phyloP scores from a whole-genome alignment of 2,888 invertebrate genomes.

The Sylvicola cinctus region DNA sequence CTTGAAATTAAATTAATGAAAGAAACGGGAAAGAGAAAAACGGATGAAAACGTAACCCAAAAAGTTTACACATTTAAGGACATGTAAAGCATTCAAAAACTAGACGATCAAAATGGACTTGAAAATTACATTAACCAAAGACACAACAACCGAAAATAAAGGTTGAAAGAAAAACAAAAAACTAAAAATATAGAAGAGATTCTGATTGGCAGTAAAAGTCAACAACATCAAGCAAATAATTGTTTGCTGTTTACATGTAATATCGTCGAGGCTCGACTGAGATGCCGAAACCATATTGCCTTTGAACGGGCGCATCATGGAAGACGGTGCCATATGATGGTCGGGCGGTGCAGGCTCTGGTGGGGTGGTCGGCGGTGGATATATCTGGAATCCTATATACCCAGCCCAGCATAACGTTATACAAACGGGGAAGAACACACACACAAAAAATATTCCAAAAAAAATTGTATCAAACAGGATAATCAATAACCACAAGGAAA shows the following conservation, averaged over 20 bases:
- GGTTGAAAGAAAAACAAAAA: constrained; percentile 6
- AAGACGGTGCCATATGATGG: constrained; percentile 38
- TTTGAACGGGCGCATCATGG: constrained; percentile 28
- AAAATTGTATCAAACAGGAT: not conserved
- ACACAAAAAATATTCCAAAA: not conserved
- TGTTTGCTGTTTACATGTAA: constrained; percentile 31
- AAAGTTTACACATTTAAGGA: not conserved
- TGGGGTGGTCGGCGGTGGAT: constrained; percentile 65
- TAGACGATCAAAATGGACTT: constrained; percentile 6
- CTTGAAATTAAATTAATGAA: constrained; percentile 1
- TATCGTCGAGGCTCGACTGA: constrained; percentile 43
- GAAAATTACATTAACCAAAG: not conserved
- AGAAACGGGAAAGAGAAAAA: not conserved
- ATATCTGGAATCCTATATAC: constrained; percentile 58
- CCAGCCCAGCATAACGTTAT: not conserved
- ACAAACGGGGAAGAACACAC: not conserved
- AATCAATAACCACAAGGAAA: not conserved
- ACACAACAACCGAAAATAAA: not conserved
- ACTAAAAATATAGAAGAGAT: constrained; percentile 9
- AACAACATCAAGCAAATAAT: constrained; percentile 12
- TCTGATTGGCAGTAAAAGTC: constrained; percentile 5
- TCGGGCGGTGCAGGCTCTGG: constrained; percentile 72
- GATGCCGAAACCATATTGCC: constrained; percentile 30
- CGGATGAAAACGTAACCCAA: constrained; percentile 1
- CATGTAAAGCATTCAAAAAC: constrained; percentile 7